Evolutionary conservation across 2,888 invertebrate species (phyloP).

Genomic region (Brachynemurus nebulosus): DNA sequence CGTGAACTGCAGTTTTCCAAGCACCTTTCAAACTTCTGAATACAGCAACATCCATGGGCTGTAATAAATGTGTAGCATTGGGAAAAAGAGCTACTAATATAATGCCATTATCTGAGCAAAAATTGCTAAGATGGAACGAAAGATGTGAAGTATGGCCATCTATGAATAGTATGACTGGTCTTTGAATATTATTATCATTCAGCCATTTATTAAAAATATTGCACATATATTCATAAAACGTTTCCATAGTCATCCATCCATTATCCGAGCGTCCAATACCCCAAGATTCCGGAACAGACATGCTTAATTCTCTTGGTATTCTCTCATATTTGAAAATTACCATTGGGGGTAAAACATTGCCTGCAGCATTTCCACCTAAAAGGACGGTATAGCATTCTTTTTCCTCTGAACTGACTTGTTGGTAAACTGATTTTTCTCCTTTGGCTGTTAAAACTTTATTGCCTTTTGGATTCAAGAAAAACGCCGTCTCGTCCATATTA

Average conservation of each 20-base stretch:
- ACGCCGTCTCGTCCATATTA: neutral
- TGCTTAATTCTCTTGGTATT: conserved; percentile 21
- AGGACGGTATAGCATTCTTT: conserved; percentile 21
- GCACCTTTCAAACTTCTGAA: conserved; percentile 24
- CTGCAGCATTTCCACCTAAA: conserved; percentile 22
- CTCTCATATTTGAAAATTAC: conserved; percentile 23
- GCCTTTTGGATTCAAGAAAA: conserved; percentile 14
- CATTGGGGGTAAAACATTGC: conserved; percentile 17
- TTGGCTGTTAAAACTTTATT: conserved; percentile 18
- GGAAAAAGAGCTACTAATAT: conserved; percentile 10
- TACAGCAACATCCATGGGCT: no score
- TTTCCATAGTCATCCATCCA: conserved; percentile 30
- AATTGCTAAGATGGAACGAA: conserved; percentile 12
- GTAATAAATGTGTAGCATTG: conserved; percentile 10
- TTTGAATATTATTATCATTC: neutral
- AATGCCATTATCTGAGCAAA: conserved; percentile 13
- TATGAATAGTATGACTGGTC: conserved; percentile 17
- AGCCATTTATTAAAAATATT: conserved; percentile 1
- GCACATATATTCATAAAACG: conserved; percentile 27
- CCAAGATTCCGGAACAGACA: conserved; percentile 27
- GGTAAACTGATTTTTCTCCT: conserved; percentile 20
- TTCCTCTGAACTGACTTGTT: conserved; percentile 18
- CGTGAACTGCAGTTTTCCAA: conserved; percentile 22
- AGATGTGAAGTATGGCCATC: conserved; percentile 14
- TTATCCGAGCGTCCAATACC: conserved; percentile 27